Percentiles rank a stretch among this genome's conserved stretches.
phyloP scores from a whole-genome alignment of 2,888 invertebrate species.

The Drosophila ezoana region DNA sequence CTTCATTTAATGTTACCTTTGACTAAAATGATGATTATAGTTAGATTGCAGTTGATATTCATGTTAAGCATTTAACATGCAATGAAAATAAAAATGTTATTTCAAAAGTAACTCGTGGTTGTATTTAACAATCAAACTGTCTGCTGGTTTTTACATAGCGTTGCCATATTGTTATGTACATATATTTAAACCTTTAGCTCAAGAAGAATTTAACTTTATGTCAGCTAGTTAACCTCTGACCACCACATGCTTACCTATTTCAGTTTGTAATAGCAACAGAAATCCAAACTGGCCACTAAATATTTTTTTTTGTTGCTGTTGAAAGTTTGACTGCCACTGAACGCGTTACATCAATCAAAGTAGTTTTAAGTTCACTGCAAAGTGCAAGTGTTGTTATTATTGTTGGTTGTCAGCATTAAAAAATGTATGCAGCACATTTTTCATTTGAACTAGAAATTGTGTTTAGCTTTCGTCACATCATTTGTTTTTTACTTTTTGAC shows the following conservation, averaged over 20 bases:
- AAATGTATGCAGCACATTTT: slow-evolving; percentile 52
- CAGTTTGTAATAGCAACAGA: no score
- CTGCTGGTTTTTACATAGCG: no score
- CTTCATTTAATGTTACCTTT: no score
- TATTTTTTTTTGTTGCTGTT: no score
- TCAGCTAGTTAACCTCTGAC: no score
- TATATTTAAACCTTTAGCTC: no score
- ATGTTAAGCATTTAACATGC: not conserved
- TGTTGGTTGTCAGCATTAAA: slow-evolving; percentile 36
- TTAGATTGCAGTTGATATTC: not conserved
- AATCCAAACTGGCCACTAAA: no score
- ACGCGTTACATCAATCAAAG: slow-evolving; percentile 60
- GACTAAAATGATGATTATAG: not conserved
- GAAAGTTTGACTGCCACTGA: slow-evolving; percentile 48
- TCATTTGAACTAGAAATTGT: slow-evolving; percentile 50
- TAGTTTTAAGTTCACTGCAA: slow-evolving; percentile 30
- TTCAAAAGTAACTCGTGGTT: not conserved
- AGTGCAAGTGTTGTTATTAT: slow-evolving; percentile 35
- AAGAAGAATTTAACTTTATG: no score
- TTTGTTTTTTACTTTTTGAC: slow-evolving; percentile 60
- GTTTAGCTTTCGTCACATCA: slow-evolving; percentile 48
- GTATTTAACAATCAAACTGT: not conserved
- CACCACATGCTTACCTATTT: no score
- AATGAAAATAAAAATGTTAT: not conserved
- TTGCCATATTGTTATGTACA: no score